Evolutionary conservation across 2,888 invertebrate genomes (phyloP).

Genomic region (Acleris holmiana): DNA sequence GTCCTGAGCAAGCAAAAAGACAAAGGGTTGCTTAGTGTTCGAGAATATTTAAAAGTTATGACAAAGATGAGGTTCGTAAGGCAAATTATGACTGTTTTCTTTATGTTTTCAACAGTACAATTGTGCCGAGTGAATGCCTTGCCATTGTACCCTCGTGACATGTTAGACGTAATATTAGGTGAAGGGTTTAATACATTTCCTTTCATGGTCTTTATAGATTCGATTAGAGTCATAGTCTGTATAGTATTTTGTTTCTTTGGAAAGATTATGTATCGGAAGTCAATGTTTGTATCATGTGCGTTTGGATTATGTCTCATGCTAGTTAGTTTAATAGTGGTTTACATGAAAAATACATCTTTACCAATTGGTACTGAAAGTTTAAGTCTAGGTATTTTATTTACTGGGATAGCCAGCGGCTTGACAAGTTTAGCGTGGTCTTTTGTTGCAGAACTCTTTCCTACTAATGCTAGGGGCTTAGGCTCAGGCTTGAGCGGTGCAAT

Average conservation of each 20-base stretch:
- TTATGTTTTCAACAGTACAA: slow-evolving; percentile 53
- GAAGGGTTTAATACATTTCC: slow-evolving; percentile 52
- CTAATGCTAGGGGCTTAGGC: slow-evolving; percentile 57
- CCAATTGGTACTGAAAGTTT: slow-evolving; percentile 49
- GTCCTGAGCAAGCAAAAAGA: slow-evolving; percentile 49
- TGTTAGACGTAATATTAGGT: slow-evolving; percentile 55
- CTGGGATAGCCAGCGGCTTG: slow-evolving; percentile 48
- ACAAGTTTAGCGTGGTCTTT: slow-evolving; percentile 58
- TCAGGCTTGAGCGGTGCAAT: slow-evolving; percentile 56
- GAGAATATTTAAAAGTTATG: slow-evolving; percentile 45
- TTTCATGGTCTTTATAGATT: slow-evolving; percentile 57
- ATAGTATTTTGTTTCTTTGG: slow-evolving; percentile 48
- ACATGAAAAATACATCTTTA: slow-evolving; percentile 36
- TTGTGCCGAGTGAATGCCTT: slow-evolving; percentile 58
- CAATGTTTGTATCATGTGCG: slow-evolving; percentile 47
- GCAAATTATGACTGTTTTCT: slow-evolving; percentile 42
- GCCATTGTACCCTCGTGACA: slow-evolving; percentile 56
- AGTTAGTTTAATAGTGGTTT: slow-evolving; percentile 47
- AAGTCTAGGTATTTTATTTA: slow-evolving; percentile 50
- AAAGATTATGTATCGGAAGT: slow-evolving; percentile 51
- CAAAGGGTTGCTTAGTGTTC: slow-evolving; percentile 39
- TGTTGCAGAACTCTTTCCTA: slow-evolving; percentile 59
- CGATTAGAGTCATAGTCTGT: slow-evolving; percentile 47
- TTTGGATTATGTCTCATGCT: slow-evolving; percentile 47
- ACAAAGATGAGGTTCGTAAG: slow-evolving; percentile 54